Conservation (phyloP, 2,797 vertebrate genomes). For the Chrosomus eos region DNA sequence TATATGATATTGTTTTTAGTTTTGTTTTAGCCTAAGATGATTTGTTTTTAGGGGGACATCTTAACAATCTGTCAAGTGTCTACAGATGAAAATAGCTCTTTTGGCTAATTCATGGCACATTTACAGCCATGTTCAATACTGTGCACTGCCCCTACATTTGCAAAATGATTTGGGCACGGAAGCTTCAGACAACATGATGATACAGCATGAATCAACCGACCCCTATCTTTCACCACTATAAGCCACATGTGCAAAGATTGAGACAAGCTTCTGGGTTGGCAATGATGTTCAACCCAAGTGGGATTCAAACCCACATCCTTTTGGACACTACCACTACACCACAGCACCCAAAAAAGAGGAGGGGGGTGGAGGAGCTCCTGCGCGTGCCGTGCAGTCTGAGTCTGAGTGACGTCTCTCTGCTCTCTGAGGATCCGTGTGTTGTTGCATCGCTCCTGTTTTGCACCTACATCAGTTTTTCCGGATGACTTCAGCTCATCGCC, state of each 20-base stretch:
- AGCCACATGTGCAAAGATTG: not conserved
- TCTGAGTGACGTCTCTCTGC: constrained; percentile 56
- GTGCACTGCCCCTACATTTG: not conserved
- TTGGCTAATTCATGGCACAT: not conserved
- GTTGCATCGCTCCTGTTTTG: constrained; percentile 46
- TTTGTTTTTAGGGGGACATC: not conserved
- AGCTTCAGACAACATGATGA: not conserved
- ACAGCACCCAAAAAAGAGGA: constrained; percentile 4
- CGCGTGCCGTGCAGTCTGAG: constrained; percentile 33
- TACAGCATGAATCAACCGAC: not conserved
- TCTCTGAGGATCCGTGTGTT: constrained; percentile 48
- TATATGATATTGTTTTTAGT: not conserved
- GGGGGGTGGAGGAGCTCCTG: constrained; percentile 30
- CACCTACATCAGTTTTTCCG: constrained; percentile 44
- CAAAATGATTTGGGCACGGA: not conserved
- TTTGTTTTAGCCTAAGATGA: not conserved
- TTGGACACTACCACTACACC: not conserved
- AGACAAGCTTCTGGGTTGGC: not conserved
- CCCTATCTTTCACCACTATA: not conserved
- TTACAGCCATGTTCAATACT: not conserved
- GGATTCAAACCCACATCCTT: constrained; percentile 3
- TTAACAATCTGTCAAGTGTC: not conserved
- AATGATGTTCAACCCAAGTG: not conserved
- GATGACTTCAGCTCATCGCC: constrained; percentile 17
- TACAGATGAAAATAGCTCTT: not conserved